phyloP scores from a whole-genome alignment of 2,113 vertebrate species.

The Ptilorrhoa leucosticta region DNA sequence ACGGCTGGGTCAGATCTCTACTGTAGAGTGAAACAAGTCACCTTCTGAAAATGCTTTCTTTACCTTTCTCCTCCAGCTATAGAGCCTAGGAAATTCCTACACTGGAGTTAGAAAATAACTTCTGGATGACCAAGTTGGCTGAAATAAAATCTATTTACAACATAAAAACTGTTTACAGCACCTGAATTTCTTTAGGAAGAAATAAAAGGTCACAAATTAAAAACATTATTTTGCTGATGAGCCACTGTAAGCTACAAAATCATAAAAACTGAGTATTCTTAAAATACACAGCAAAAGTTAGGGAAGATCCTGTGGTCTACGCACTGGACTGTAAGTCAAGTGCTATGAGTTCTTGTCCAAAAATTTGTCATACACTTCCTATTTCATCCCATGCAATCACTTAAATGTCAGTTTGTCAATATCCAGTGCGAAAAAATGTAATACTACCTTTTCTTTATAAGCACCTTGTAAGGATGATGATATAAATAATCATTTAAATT shows the following conservation, averaged over 20 bases:
- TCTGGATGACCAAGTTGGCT: not conserved
- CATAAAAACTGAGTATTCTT: not conserved
- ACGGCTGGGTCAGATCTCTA: not conserved
- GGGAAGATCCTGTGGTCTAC: not conserved
- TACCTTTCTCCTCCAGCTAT: not conserved
- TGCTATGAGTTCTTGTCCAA: not conserved
- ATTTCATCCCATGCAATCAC: not conserved
- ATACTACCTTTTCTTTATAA: not conserved
- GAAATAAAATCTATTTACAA: not conserved
- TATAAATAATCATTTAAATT: not conserved
- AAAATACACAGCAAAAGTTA: not conserved
- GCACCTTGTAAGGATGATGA: not conserved
- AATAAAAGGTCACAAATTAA: not conserved
- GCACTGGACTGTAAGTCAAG: not conserved
- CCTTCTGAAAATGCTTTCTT: not conserved
- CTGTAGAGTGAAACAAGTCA: not conserved
- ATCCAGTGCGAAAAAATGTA: not conserved
- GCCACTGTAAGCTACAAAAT: not conserved
- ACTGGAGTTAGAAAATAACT: not conserved
- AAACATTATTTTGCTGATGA: not conserved
- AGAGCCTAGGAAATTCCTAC: not conserved
- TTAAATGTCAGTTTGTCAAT: not conserved
- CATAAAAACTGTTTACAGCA: not conserved
- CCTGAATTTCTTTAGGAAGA: not conserved
- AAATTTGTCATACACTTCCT: not conserved